phyloP scores from a whole-genome alignment of 2,888 invertebrate species.

The Tachina lurida region DNA sequence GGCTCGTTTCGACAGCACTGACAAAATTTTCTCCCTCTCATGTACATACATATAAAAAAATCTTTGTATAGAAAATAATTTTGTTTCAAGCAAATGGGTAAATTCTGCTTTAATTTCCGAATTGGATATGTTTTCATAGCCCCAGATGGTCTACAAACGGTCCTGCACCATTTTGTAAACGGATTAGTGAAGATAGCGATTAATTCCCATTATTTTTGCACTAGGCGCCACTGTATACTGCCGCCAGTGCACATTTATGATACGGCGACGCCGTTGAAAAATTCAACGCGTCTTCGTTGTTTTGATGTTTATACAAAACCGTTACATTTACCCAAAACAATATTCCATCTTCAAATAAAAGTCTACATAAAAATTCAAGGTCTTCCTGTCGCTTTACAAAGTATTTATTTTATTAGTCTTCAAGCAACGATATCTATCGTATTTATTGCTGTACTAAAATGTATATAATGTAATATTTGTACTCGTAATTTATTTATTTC shows the following conservation, averaged over 20 bases:
- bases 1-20: no score
- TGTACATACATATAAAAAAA: no score
- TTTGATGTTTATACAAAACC: neutral
- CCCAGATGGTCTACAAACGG: no score
- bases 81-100: no score
- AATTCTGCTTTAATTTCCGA: no score
- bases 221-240: no score
- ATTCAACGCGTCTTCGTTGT: neutral
- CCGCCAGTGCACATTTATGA: neutral
- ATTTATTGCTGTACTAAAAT: neutral
- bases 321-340: neutral
- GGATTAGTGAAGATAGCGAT: no score
- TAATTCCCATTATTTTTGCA: no score
- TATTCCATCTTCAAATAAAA: neutral
- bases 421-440: neutral
- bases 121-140: no score
- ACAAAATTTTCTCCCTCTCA: no score
- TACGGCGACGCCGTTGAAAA: neutral
- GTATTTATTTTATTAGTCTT: neutral
- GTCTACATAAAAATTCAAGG: constrained; percentile 6
- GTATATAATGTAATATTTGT: constrained; percentile 29
- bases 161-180: no score
- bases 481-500: constrained; percentile 10
- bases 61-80: no score
- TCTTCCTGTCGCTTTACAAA: constrained; percentile 1